Evolutionary conservation across 1,140 invertebrate genomes (phyloP), one percentile per base, ranked within the genome.

Genomic region (Aplysia californica): DNA sequence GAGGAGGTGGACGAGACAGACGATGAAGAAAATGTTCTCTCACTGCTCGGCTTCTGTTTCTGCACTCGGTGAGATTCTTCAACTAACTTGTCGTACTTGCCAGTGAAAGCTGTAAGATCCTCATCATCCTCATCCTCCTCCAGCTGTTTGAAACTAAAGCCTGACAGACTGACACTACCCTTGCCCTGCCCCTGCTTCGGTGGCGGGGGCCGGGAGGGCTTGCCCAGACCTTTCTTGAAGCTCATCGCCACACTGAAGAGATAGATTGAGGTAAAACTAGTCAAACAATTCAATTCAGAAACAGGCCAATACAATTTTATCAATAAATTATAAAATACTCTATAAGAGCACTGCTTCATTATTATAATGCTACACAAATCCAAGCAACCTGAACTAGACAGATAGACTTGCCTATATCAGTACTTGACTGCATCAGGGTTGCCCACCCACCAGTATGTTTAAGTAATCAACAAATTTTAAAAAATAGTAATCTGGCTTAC

Each of bases 41-140:
- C 20, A 5, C 33, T 21, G 66, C 59, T 65, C n/a, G n/a, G n/a
- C 39, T 55, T 18, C 64, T 26, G 26, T 26, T 69, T 69, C 3
- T 21, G 29, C 18, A 26, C 20, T 38, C 35, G 69, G 33, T 73
- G 71, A 33, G 56, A 50, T 15, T 82, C 77, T 59, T 82, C 72
- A 5, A 80, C 65, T n/a, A 82, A 58, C 44, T 82, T 86, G 31
- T 84, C 79, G 65, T 83, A 82, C 44, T 84, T 84, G 65, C 83
- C 84, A 33, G 87, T 82, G 10, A 83, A 77, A 39, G 64, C 55
- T 39, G 82, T 83, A 10, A 86, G 77, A 41, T 86, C 83, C 26
- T 87, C 87, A n/a, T 86, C 84, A 71, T 86, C 84, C 26, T 86
- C 84, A 67, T 82, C 84, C 39, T 85, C 78, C 66, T 87, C 84